Conservation (phyloP, 1,140 invertebrate genomes). For the Microplitis mediator region DNA sequence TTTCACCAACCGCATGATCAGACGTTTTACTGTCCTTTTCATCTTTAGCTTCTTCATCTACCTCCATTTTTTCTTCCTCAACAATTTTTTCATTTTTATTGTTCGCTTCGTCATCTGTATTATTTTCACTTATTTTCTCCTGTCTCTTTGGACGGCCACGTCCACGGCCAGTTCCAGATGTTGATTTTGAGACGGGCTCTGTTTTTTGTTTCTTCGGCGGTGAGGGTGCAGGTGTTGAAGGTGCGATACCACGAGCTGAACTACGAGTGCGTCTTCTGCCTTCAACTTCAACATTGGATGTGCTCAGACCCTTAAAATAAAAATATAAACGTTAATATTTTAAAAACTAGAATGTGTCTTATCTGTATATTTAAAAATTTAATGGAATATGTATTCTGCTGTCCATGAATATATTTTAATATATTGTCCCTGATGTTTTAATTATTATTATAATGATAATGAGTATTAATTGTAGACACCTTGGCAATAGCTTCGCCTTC, state of each 20-base stretch:
- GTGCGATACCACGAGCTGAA: conserved; percentile 54
- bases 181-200: conserved; percentile 48
- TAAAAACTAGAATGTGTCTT: too few relatives aligned
- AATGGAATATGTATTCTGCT: too few relatives aligned
- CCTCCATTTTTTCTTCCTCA: conserved; percentile 56
- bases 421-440: too few relatives aligned
- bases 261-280: conserved; percentile 62
- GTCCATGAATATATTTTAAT: too few relatives aligned
- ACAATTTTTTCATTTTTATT: conserved; percentile 55
- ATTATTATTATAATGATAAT: neutral
- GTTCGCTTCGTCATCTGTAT: conserved; percentile 53
- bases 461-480: conserved; percentile 39
- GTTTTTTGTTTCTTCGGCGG: conserved; percentile 60
- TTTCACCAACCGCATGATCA: conserved; percentile 32
- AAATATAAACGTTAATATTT: neutral
- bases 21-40: conserved; percentile 37
- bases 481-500: conserved; percentile 62
- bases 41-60: conserved; percentile 53
- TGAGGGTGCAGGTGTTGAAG: conserved; percentile 52
- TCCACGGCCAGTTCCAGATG: conserved; percentile 46
- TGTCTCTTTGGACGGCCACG: conserved; percentile 58
- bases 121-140: conserved; percentile 54
- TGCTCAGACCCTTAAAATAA: conserved; percentile 50
- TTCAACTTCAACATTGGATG: conserved; percentile 54
- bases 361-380: too few relatives aligned